Evolutionary conservation across 2,797 vertebrate genomes (phyloP).

Genomic region (Meriones psammophilus): DNA sequence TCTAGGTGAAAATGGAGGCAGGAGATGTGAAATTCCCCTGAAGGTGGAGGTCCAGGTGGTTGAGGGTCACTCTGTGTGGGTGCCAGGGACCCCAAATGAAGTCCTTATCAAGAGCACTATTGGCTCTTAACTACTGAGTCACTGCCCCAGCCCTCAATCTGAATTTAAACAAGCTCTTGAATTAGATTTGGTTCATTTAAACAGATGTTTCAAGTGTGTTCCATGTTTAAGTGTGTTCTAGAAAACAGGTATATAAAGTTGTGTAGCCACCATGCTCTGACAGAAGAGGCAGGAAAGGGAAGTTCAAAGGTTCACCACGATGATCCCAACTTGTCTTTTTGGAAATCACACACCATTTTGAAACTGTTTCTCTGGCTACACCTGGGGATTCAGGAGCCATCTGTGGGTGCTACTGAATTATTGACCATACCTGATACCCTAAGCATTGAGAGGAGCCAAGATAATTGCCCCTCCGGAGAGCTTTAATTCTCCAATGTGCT

Average conservation of each 20-base stretch:
- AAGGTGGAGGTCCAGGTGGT: not conserved
- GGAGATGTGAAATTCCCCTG: not conserved
- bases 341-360: not conserved
- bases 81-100: not conserved
- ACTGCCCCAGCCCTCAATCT: not conserved
- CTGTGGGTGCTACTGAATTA: conserved; percentile 42
- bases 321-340: conserved; percentile 7
- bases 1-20: not conserved
- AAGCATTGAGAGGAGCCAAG: not conserved
- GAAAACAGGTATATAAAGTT: not conserved
- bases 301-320: not conserved
- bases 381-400: conserved; percentile 24
- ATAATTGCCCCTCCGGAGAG: conserved; percentile 74
- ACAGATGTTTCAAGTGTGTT: conserved; percentile 2
- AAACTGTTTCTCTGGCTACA: not conserved
- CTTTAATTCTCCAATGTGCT: conserved; percentile 59
- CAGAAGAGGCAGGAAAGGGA: not conserved
- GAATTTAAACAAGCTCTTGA: conserved; percentile 37
- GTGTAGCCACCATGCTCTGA: not conserved
- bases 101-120: not conserved
- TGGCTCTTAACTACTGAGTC: not conserved
- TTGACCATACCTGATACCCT: conserved; percentile 50
- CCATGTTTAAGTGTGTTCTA: not conserved
- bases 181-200: conserved; percentile 42
- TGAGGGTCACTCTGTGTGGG: not conserved